Conservation (phyloP, 2,113 vertebrate species). For the Panthera leo region DNA sequence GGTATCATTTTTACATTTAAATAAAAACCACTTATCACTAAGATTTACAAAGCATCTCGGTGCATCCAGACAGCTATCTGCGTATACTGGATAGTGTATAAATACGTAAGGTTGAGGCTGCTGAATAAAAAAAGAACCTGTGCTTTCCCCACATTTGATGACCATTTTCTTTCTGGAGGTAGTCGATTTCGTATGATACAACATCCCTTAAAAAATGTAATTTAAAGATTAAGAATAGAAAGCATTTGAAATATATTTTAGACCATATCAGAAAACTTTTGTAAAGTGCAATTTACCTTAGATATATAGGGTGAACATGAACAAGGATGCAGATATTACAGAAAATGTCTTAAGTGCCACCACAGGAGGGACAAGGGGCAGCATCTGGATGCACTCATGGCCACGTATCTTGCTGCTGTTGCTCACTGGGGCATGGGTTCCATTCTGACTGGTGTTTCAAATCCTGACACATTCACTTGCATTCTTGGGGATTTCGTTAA, state of each 20-base stretch:
- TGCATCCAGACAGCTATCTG: not conserved
- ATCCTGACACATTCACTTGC: not conserved
- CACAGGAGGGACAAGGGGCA: fast-evolving
- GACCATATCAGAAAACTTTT: not conserved
- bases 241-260: not conserved
- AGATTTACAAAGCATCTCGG: constrained; percentile 13
- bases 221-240: not conserved
- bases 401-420: not conserved
- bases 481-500: not conserved
- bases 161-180: not conserved
- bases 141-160: not conserved
- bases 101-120: not conserved
- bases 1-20: constrained; percentile 75
- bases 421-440: not conserved
- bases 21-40: constrained; percentile 66
- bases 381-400: fast-evolving
- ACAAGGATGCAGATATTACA: not conserved
- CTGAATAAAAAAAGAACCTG: not conserved
- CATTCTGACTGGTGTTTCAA: not conserved
- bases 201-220: not conserved
- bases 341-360: not conserved
- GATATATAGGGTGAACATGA: not conserved
- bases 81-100: not conserved
- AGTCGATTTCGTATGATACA: not conserved
- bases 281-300: not conserved